These are phyloP conservation scores for Drosophila littoralis DNA, from an alignment of 1,140 invertebrate genomes.

Conservation along the genomic window DNA sequence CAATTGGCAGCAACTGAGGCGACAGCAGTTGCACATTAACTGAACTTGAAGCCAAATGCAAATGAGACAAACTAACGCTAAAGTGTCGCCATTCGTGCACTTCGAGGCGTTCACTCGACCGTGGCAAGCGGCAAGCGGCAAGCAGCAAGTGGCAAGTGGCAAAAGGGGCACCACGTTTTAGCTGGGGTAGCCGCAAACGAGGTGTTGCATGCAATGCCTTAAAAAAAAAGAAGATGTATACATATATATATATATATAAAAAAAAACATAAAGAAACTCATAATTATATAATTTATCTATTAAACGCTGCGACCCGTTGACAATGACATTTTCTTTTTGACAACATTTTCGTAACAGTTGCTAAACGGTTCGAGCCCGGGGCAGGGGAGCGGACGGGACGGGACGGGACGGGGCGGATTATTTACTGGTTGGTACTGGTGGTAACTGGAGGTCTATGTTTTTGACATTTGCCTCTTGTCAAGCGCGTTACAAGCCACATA, in stretches of 20 bases:
- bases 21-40: slow-evolving; percentile 9
- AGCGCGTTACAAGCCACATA: slow-evolving; percentile 33
- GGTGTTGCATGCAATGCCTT: slow-evolving; percentile 30
- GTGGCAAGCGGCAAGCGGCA: not conserved
- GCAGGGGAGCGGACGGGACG: not conserved
- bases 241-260: no score
- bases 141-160: not conserved
- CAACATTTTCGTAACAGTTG: slow-evolving; percentile 42
- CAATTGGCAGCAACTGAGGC: slow-evolving; percentile 17
- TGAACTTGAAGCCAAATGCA: slow-evolving; percentile 38
- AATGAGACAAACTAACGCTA: slow-evolving; percentile 19
- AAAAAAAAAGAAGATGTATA: not conserved
- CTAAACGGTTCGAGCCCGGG: slow-evolving; percentile 18
- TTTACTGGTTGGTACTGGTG: not conserved
- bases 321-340: slow-evolving; percentile 51
- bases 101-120: slow-evolving; percentile 24
- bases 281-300: slow-evolving; percentile 48
- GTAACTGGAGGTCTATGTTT: slow-evolving; percentile 30
- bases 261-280: slow-evolving; percentile 7
- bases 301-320: slow-evolving; percentile 52
- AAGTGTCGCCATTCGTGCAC: slow-evolving; percentile 26
- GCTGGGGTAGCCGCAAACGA: slow-evolving; percentile 15
- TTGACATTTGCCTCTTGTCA: slow-evolving; percentile 45
- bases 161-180: not conserved
- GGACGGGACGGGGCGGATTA: not conserved